Evolutionary conservation across 2,797 vertebrate genomes (phyloP).

Genomic region (Pogonophryne albipinna): DNA sequence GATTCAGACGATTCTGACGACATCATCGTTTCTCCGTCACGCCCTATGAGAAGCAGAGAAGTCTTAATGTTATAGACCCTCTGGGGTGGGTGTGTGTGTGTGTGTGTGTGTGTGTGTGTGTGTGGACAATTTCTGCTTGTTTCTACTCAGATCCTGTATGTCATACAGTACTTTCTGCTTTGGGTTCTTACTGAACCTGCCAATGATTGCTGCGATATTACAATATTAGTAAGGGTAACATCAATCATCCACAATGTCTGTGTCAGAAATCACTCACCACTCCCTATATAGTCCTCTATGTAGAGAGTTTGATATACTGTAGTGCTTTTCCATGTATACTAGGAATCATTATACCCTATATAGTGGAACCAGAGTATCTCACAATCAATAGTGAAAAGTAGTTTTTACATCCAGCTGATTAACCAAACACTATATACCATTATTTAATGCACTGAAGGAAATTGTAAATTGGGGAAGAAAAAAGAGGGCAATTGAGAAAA

Average conservation of each 20-base stretch:
- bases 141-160: conserved; percentile 12
- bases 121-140: background rate
- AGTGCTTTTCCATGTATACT: no score
- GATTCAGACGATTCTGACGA: conserved; percentile 92
- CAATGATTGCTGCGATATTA: conserved; percentile 17
- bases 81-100: background rate
- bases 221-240: conserved; percentile 23
- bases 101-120: background rate
- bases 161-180: background rate
- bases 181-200: conserved; percentile 27
- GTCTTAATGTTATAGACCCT: conserved; percentile 56
- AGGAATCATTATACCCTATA: no score
- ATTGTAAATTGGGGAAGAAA: no score
- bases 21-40: conserved; percentile 83
- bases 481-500: no score
- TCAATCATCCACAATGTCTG: background rate
- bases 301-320: no score
- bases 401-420: no score
- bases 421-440: no score
- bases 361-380: no score
- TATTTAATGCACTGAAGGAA: no score
- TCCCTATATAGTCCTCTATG: no score
- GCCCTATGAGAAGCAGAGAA: conserved; percentile 79
- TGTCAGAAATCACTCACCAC: no score
- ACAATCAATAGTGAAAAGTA: no score